These are phyloP conservation scores for Rallus crepitans DNA, from an alignment of 2,797 vertebrate species.

Conservation along the genomic window DNA sequence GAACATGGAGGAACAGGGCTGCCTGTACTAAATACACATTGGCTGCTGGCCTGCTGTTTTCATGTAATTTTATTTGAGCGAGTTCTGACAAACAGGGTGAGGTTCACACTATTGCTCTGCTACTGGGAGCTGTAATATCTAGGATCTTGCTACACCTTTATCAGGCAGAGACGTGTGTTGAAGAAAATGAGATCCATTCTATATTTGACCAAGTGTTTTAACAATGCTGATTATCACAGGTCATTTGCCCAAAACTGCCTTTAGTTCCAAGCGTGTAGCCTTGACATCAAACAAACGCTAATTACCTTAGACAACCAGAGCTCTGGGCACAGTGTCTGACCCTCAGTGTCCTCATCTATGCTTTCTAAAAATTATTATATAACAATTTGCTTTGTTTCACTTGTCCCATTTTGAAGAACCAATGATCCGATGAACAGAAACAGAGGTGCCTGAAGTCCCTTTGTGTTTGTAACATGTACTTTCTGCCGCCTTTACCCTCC, in stretches of 20 bases:
- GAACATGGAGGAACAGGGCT: background rate
- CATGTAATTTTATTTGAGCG: background rate
- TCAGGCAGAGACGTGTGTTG: accelerated
- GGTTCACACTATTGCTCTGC: background rate
- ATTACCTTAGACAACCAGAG: background rate
- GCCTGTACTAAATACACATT: background rate
- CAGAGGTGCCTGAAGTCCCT: background rate
- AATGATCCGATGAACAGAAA: background rate
- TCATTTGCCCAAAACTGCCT: background rate
- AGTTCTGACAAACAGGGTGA: background rate
- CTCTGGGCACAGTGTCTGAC: background rate
- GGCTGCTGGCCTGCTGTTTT: background rate
- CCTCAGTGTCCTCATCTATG: background rate
- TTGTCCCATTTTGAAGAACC: background rate
- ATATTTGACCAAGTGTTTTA: background rate
- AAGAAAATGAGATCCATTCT: background rate
- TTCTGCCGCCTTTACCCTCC: background rate
- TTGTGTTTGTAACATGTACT: accelerated
- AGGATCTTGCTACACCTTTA: background rate
- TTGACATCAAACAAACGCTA: background rate
- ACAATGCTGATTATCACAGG: background rate
- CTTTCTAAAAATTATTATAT: background rate
- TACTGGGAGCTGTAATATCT: background rate
- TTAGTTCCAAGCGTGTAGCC: background rate
- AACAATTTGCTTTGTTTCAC: background rate